Conservation (phyloP, 2,888 invertebrate genomes). For the Catotricha subobsoleta region DNA sequence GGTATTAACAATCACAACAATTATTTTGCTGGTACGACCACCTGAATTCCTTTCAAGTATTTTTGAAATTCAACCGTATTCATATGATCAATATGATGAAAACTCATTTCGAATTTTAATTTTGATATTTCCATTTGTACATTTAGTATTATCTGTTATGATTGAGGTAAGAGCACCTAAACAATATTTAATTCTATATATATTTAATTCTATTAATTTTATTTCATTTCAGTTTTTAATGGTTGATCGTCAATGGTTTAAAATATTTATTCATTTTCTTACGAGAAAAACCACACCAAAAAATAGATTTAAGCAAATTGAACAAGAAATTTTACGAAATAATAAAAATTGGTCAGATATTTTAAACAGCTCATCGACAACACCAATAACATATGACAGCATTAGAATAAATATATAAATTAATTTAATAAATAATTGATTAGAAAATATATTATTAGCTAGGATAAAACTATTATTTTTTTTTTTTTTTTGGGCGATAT, state of each 20-base stretch:
- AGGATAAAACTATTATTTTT: too few relatives aligned
- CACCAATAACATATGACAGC: too few relatives aligned
- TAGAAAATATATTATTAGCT: too few relatives aligned
- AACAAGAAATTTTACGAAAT: too few relatives aligned
- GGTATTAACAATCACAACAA: slow-evolving; percentile 36
- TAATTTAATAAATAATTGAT: too few relatives aligned
- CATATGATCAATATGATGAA: slow-evolving; percentile 20
- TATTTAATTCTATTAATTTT: neutral
- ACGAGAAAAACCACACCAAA: slow-evolving; percentile 5
- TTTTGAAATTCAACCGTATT: slow-evolving; percentile 36
- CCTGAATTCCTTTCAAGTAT: slow-evolving; percentile 32
- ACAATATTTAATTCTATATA: neutral
- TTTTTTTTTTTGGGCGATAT: too few relatives aligned
- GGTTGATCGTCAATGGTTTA: slow-evolving; percentile 6
- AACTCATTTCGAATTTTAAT: slow-evolving; percentile 38
- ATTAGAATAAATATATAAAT: too few relatives aligned
- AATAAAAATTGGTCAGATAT: too few relatives aligned
- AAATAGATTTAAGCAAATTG: slow-evolving; percentile 8
- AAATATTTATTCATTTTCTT: slow-evolving; percentile 5
- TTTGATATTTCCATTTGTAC: slow-evolving; percentile 37
- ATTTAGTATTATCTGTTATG: slow-evolving; percentile 37
- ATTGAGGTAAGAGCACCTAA: slow-evolving; percentile 36
- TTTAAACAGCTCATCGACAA: too few relatives aligned
- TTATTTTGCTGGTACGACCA: slow-evolving; percentile 39
- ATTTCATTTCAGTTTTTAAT: slow-evolving; percentile 5